A percentile compares a stretch with the other conserved stretches of the same genome.
phyloP scores from a whole-genome alignment of 2,113 vertebrate species.

The Meriones unguiculatus region DNA sequence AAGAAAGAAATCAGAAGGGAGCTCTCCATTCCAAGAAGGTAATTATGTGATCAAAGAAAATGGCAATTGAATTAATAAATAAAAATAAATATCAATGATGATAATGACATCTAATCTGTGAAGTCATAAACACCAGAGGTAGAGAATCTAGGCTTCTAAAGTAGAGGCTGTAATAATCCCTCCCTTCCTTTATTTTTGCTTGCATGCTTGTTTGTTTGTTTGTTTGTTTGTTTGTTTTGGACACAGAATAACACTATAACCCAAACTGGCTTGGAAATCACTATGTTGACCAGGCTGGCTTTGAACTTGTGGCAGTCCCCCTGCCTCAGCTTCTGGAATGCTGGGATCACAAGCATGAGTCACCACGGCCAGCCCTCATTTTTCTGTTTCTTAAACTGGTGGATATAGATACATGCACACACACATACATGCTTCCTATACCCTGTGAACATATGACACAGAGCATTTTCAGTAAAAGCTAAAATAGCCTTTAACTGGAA shows the following conservation, averaged over 20 bases:
- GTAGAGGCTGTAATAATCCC: background rate
- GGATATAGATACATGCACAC: background rate
- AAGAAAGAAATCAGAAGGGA: background rate
- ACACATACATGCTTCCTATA: background rate
- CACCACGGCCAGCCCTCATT: background rate
- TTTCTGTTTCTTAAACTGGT: background rate
- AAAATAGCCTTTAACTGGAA: background rate
- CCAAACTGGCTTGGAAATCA: background rate
- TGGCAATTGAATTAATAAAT: background rate
- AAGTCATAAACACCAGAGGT: background rate
- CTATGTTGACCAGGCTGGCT: background rate
- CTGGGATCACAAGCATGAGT: background rate
- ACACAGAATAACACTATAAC: background rate
- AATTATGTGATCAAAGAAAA: background rate
- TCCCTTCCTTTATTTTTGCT: background rate
- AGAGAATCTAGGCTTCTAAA: background rate
- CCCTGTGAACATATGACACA: background rate
- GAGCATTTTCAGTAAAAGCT: conserved; percentile 32
- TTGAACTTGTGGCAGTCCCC: background rate
- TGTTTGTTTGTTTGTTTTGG: background rate
- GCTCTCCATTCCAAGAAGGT: background rate
- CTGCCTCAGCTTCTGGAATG: background rate
- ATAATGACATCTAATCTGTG: background rate
- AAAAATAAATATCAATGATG: background rate
- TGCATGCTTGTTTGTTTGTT: background rate